phyloP scores from a whole-genome alignment of 2,797 vertebrate species.

The Chiloscyllium punctatum region DNA sequence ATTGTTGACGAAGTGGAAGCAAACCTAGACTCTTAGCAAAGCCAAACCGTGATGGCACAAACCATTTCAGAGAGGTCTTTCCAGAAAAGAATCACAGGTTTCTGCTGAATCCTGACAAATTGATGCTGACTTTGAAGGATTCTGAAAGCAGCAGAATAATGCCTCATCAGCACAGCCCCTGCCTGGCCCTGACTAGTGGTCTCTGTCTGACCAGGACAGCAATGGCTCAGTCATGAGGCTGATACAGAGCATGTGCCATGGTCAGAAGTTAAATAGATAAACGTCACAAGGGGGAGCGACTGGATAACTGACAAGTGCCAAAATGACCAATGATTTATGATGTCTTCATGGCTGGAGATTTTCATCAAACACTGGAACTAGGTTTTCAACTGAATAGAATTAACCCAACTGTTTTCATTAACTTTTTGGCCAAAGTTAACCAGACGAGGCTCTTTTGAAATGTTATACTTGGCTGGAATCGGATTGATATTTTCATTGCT shows the following conservation, averaged over 20 bases:
- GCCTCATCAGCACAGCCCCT: neutral
- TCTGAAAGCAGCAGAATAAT: neutral
- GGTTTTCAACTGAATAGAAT: neutral
- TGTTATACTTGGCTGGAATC: neutral
- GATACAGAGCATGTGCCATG: neutral
- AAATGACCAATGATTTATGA: neutral
- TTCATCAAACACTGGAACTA: neutral
- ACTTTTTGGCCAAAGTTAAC: neutral
- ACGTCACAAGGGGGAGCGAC: neutral
- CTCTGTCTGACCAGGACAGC: neutral
- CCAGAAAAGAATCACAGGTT: neutral
- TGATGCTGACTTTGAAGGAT: neutral
- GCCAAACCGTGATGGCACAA: neutral
- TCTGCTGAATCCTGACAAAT: neutral
- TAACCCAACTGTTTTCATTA: neutral
- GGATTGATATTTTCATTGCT: neutral
- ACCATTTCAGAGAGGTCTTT: neutral
- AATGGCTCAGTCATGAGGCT: neutral
- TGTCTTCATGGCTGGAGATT: neutral
- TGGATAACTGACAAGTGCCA: neutral
- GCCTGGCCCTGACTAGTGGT: neutral
- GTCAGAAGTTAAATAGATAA: slow-evolving; percentile 2
- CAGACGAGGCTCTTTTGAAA: too few species aligned
- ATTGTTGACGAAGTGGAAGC: neutral
- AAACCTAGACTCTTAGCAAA: neutral